Evolutionary conservation across 2,888 invertebrate species (phyloP), one percentile per base, ranked within the genome.

Genomic region (Mesochorus sp.): DNA sequence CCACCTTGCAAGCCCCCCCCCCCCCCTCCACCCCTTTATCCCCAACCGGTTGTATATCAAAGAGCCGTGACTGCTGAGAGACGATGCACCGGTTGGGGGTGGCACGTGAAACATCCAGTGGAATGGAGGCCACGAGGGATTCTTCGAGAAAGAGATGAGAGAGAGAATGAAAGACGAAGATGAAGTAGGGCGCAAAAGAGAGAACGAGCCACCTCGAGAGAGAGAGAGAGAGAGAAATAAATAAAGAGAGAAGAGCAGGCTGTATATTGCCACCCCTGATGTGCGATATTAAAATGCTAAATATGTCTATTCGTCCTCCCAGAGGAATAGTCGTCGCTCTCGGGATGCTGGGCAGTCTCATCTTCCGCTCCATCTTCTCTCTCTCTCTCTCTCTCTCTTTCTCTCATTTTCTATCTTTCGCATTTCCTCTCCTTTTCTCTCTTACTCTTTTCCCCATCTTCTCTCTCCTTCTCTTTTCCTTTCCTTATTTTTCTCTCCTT

Each of bases 221-320:
- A 21, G 39, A n/a, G 51, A 37, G 31, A 31, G 19, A 44, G 21
- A 10, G 19, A 19, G 47, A 21, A 8, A 19, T 6, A 4, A 19
- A 47, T 19, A 24, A 10, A 39, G 19, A 3, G 19, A 57, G 39
- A 34, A 57, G 39, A 39, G 53, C 24, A 66, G 26, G 31, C 59
- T 37, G 61, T 67, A 73, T 77, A 68, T 68, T 59, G 62, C 70
- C 70, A 68, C 57, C 59, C 57, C 26, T 75, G 81, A 82, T 81
- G 71, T 79, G 80, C 77, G 67, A 81, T 83, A 85, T 84, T 86
- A 85, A 84, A 86, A 86, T 83, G 84, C 82, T 83, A 85, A 85
- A 83, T 81, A 81, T 80, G 78, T 39, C 62, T 59, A 70, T 78
- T 79, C 73, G 71, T 44, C 55, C 34, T 66, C 72, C 61, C 61